Conservation (phyloP, 1,140 invertebrate species). For the Cyrtorhinus lividipennis region DNA sequence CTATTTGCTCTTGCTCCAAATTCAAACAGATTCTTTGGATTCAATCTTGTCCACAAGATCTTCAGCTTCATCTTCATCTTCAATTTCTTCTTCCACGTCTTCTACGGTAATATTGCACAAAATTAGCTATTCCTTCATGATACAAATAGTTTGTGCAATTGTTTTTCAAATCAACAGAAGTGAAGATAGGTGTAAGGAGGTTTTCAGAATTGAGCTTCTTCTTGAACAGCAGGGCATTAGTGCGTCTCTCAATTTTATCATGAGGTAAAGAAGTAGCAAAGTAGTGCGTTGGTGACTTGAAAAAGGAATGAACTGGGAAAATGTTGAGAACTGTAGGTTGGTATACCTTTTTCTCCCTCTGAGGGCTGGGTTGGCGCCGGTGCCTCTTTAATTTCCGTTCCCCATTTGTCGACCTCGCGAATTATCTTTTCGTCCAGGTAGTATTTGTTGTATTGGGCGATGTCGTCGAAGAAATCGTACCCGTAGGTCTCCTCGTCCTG, state of each 20-base stretch:
- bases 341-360: neutral
- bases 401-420: constrained; percentile 11
- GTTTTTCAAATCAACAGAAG: too few relatives aligned
- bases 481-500: neutral
- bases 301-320: too few relatives aligned
- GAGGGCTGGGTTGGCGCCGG: constrained; percentile 25
- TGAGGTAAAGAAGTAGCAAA: too few relatives aligned
- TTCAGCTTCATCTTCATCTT: constrained; percentile 29
- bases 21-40: constrained; percentile 16
- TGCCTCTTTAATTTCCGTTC: constrained; percentile 29
- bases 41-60: constrained; percentile 18
- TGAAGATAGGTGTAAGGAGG: too few relatives aligned
- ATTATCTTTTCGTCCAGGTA: constrained; percentile 16
- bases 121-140: too few relatives aligned
- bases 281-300: too few relatives aligned
- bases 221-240: too few relatives aligned
- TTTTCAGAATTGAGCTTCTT: too few relatives aligned
- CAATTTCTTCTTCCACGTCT: constrained; percentile 8
- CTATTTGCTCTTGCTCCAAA: too few relatives aligned
- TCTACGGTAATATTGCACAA: constrained; percentile 21
- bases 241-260: too few relatives aligned
- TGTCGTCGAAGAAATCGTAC: constrained; percentile 18
- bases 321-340: too few relatives aligned
- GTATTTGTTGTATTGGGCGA: constrained; percentile 19
- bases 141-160: too few relatives aligned